Percentiles rank a stretch among this genome's conserved stretches.
Conservation (phyloP, 1,140 invertebrate genomes). For the Metopolophium dirhodum region DNA sequence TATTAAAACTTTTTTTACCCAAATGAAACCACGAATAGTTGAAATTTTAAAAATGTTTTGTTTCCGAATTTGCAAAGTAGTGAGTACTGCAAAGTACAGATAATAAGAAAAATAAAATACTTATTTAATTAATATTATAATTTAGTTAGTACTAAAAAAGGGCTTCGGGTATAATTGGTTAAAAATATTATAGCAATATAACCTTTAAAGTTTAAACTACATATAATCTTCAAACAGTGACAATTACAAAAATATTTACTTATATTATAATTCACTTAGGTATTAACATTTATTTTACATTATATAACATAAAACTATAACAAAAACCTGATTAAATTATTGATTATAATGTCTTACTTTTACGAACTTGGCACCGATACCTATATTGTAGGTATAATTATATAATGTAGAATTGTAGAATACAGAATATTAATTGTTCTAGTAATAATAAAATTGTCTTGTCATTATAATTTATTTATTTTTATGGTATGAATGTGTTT, state of each 20-base stretch:
- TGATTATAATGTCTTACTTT: neutral
- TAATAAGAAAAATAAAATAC: slow-evolving; percentile 10
- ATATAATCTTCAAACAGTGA: neutral
- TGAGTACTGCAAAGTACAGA: neutral
- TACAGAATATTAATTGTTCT: neutral
- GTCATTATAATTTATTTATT: neutral
- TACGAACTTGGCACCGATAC: neutral
- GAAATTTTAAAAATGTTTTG: neutral
- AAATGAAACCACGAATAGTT: neutral
- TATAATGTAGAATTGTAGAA: neutral
- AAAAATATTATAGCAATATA: neutral
- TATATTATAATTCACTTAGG: neutral
- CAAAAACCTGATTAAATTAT: neutral
- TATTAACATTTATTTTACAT: neutral
- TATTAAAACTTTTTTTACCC: neutral
- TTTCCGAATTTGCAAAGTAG: neutral
- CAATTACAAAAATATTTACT: neutral
- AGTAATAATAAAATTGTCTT: slow-evolving; percentile 3
- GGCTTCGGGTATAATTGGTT: neutral
- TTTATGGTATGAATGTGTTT: neutral
- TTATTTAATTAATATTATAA: neutral
- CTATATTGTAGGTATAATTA: neutral
- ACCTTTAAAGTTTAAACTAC: neutral
- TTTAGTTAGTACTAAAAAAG: neutral
- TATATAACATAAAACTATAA: neutral